Evolutionary conservation across 2,888 invertebrate species (phyloP).

Genomic region (Piscicola geometra): DNA sequence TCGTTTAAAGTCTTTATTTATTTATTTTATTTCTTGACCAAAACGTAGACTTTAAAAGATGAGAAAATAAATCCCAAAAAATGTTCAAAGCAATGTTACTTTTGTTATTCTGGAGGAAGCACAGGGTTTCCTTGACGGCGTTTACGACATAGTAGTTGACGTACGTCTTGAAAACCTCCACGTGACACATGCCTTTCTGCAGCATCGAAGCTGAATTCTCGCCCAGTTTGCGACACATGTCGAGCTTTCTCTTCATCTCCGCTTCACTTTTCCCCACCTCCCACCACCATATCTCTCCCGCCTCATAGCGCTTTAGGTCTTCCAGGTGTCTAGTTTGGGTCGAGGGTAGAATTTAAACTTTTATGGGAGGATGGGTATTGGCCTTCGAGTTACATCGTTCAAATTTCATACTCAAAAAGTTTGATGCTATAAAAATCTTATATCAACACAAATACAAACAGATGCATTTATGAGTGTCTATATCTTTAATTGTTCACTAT

Average conservation of each 20-base stretch:
- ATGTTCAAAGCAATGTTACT: too few species aligned
- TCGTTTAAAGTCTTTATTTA: too few species aligned
- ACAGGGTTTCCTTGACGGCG: slow-evolving; percentile 4
- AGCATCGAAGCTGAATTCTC: background rate
- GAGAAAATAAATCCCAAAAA: too few species aligned
- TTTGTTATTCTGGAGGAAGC: background rate
- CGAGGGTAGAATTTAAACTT: too few species aligned
- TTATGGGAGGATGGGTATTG: too few species aligned
- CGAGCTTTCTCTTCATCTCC: background rate
- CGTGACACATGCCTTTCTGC: background rate
- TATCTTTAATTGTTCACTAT: too few species aligned
- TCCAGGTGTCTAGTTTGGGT: background rate
- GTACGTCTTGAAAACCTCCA: background rate
- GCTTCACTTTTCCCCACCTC: slow-evolving; percentile 14
- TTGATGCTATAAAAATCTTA: too few species aligned
- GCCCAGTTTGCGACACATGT: background rate
- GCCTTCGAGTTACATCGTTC: background rate
- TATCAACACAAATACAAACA: too few species aligned
- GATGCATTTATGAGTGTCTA: too few species aligned
- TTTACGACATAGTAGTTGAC: slow-evolving; percentile 8
- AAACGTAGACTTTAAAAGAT: too few species aligned
- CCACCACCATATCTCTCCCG: slow-evolving; percentile 27
- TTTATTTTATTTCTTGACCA: too few species aligned
- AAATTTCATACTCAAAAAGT: too few species aligned
- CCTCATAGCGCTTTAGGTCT: slow-evolving; percentile 17